These are phyloP conservation scores for Cynaeus angustus DNA, from an alignment of 2,888 invertebrate genomes.

Conservation along the genomic window DNA sequence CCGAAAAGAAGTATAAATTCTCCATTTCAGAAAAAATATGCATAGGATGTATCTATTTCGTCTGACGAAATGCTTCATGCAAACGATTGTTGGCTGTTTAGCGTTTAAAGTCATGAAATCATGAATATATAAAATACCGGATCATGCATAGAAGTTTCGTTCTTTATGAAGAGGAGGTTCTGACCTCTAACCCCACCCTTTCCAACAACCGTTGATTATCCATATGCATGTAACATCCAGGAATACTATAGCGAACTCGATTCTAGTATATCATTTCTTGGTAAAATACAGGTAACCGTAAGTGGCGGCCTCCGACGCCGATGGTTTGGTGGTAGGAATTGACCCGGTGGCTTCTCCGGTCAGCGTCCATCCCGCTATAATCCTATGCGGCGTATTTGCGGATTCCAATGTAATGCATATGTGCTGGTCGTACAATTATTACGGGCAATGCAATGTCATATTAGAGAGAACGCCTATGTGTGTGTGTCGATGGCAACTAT, in stretches of 20 bases:
- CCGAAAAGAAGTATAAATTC: no score
- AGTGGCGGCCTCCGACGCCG: neutral
- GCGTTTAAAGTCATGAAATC: conserved; percentile 21
- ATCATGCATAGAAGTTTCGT: conserved; percentile 17
- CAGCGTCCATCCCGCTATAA: conserved; percentile 48
- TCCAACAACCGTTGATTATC: conserved; percentile 32
- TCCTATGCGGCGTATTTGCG: conserved; percentile 65
- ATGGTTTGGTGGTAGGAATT: neutral
- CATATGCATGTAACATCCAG: conserved; percentile 22
- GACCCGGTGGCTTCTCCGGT: neutral
- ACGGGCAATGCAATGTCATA: conserved; percentile 66
- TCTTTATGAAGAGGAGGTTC: conserved; percentile 37
- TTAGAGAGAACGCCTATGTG: conserved; percentile 55
- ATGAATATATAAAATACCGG: conserved; percentile 26
- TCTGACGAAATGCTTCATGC: neutral
- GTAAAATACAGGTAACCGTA: conserved; percentile 6
- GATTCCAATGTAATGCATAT: conserved; percentile 65
- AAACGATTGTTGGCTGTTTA: conserved; percentile 8
- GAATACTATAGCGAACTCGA: conserved; percentile 19
- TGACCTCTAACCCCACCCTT: conserved; percentile 37
- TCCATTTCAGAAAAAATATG: neutral
- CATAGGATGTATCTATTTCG: neutral
- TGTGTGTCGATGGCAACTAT: conserved; percentile 65
- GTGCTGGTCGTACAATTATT: conserved; percentile 66
- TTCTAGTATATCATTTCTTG: conserved; percentile 5